Evolutionary conservation across 64 coral and sea anemone species (phyloP).

Genomic region (Dendrophyllia cribrosa): DNA sequence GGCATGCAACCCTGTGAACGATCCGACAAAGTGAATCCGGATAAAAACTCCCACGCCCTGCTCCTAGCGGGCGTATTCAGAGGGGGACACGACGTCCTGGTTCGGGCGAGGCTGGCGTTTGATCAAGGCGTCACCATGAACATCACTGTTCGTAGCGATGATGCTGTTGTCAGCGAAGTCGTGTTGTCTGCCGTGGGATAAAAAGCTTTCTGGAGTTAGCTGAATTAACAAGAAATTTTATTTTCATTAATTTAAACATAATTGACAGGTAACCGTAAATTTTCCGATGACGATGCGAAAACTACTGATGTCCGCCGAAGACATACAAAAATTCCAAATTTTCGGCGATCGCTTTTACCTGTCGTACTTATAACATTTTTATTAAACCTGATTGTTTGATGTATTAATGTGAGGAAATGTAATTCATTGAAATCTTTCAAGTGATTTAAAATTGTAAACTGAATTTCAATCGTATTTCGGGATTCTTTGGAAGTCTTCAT

Average conservation of each 20-base stretch:
- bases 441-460: no score
- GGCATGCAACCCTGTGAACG: slow-evolving; percentile 99
- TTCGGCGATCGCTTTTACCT: not conserved
- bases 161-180: slow-evolving; percentile 91
- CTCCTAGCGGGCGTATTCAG: slow-evolving; percentile 95
- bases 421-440: no score
- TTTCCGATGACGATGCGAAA: not conserved
- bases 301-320: no score
- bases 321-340: no score
- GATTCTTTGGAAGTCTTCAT: no score
- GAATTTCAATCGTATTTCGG: no score
- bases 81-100: slow-evolving; percentile 92
- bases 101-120: slow-evolving; percentile 89
- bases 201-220: not conserved
- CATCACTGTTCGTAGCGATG: slow-evolving; percentile 92
- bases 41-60: slow-evolving; percentile 91
- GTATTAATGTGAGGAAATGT: no score
- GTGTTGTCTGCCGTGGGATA: slow-evolving; percentile 93
- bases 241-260: not conserved
- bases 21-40: slow-evolving; percentile 87
- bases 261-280: not conserved
- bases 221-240: not conserved
- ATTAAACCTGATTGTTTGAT: no score
- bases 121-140: slow-evolving; percentile 99
- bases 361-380: no score